Evolutionary conservation across 2,888 invertebrate genomes (phyloP).

Genomic region (Acholoe squamosa): DNA sequence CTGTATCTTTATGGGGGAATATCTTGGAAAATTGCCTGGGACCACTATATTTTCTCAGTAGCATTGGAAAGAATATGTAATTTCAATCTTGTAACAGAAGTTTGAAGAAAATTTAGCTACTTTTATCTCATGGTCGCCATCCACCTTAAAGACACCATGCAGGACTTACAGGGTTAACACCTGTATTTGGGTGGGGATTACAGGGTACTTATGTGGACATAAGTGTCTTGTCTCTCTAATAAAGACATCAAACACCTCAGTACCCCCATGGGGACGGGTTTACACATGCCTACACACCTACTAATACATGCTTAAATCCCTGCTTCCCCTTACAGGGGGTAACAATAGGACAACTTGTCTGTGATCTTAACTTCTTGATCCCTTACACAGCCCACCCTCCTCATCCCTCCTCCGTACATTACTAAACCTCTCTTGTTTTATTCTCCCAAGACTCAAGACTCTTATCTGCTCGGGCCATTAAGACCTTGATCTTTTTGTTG

Average conservation of each 20-base stretch:
- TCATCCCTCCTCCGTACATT: not conserved
- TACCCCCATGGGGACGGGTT: not conserved
- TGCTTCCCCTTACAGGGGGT: not conserved
- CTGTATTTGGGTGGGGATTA: too few species aligned
- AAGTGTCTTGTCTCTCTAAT: slow-evolving; percentile 19
- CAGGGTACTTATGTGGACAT: not conserved
- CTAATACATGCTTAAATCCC: not conserved
- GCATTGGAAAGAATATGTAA: too few species aligned
- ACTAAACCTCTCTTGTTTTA: not conserved
- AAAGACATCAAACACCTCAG: not conserved
- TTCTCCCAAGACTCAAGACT: not conserved
- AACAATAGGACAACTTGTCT: not conserved
- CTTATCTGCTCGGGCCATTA: too few species aligned
- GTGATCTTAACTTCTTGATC: slow-evolving; percentile 34
- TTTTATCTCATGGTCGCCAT: too few species aligned
- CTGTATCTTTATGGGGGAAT: too few species aligned
- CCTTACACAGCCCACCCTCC: not conserved
- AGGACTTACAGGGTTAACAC: too few species aligned
- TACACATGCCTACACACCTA: not conserved
- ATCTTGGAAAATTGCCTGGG: too few species aligned
- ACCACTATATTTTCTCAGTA: too few species aligned
- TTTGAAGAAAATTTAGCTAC: too few species aligned
- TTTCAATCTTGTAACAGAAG: too few species aligned
- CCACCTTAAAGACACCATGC: too few species aligned
- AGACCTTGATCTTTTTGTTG: too few species aligned